Percentiles rank a stretch among this genome's conserved stretches.
Evolutionary conservation across 2,888 invertebrate species (phyloP).

Genomic region (Allygus modestus): DNA sequence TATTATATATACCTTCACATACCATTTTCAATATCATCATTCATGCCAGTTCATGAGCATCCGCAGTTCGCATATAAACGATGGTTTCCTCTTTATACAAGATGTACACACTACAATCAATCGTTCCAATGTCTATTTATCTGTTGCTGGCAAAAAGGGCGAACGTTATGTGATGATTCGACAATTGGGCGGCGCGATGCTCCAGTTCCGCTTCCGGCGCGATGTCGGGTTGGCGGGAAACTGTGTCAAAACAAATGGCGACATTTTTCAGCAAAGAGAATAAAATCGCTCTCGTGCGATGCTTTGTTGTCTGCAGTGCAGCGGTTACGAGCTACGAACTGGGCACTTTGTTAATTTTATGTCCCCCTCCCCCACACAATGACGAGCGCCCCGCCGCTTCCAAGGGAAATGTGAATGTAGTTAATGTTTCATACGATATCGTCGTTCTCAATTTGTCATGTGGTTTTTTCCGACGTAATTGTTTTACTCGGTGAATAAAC

Average conservation of each 20-base stretch:
- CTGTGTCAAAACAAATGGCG: slow-evolving; percentile 32
- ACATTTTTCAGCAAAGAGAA: slow-evolving; percentile 48
- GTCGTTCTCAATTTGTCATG: slow-evolving; percentile 5
- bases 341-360: slow-evolving; percentile 42
- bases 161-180: not conserved
- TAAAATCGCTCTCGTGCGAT: slow-evolving; percentile 8
- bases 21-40: too few relatives aligned
- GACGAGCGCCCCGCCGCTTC: not conserved
- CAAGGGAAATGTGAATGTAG: slow-evolving; percentile 6
- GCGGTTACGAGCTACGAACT: slow-evolving; percentile 16
- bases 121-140: not conserved
- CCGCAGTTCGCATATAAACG: too few relatives aligned
- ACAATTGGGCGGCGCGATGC: slow-evolving; percentile 8
- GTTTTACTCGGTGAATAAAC: not conserved
- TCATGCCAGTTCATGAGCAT: too few relatives aligned
- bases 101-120: too few relatives aligned
- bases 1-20: too few relatives aligned
- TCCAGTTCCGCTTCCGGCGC: not conserved
- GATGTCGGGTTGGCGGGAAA: slow-evolving; percentile 23
- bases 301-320: slow-evolving; percentile 35
- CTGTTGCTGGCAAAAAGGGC: not conserved
- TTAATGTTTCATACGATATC: slow-evolving; percentile 29
- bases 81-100: too few relatives aligned
- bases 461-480: not conserved
- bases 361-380: slow-evolving; percentile 7